Evolutionary conservation across 2,797 vertebrate genomes (phyloP).

Genomic region (Smutsia temminckii): DNA sequence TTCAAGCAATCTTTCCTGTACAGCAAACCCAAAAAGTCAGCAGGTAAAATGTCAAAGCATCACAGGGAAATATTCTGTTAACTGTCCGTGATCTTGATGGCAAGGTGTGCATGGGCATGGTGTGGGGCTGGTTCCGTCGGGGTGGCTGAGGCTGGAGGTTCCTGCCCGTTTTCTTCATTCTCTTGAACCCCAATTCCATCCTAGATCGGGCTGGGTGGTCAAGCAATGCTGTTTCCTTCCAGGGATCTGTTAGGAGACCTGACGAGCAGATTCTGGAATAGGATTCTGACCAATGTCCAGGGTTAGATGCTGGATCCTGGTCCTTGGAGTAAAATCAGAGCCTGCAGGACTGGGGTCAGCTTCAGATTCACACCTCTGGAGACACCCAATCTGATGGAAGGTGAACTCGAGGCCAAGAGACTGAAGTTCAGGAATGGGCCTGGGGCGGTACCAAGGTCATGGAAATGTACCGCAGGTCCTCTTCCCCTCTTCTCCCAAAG

Average conservation of each 20-base stretch:
- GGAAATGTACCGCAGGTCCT: background rate
- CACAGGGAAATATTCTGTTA: too few species aligned
- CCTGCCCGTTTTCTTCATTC: background rate
- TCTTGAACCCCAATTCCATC: background rate
- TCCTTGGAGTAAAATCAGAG: background rate
- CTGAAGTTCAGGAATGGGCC: background rate
- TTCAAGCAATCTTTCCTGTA: background rate
- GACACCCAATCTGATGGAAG: background rate
- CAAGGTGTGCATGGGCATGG: background rate
- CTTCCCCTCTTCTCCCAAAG: background rate
- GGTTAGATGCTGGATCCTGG: background rate
- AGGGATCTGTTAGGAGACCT: background rate
- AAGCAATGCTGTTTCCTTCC: background rate
- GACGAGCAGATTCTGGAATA: background rate
- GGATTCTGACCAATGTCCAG: background rate
- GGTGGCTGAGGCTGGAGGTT: background rate
- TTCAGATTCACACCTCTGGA: background rate
- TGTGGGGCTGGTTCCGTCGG: fast-evolving
- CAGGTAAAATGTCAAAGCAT: background rate
- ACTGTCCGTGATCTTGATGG: fast-evolving
- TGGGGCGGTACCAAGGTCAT: background rate
- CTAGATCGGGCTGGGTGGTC: background rate
- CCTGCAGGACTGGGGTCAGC: background rate
- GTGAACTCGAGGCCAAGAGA: background rate
- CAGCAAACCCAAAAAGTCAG: background rate